Evolutionary conservation across 2,888 invertebrate genomes (phyloP).

Genomic region (Cosmia pyralina): DNA sequence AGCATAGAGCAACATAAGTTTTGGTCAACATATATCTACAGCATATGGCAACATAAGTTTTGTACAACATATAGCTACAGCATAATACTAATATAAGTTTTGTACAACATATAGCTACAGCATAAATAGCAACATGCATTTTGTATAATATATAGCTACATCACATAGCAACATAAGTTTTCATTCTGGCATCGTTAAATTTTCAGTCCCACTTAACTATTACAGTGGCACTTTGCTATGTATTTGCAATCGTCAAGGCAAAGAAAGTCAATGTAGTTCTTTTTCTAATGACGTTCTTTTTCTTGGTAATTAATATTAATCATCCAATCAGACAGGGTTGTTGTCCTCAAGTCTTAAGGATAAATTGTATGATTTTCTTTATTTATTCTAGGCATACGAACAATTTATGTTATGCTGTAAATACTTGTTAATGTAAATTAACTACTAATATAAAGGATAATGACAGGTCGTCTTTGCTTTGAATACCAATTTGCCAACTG

Average conservation of each 20-base stretch:
- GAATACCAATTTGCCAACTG: constrained; percentile 20
- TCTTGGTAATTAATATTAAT: constrained; percentile 6
- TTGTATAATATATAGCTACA: no score
- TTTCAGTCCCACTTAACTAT: neutral
- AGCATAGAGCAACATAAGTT: neutral
- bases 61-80: no score
- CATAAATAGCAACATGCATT: no score
- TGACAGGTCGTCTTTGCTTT: neutral
- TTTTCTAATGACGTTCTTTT: neutral
- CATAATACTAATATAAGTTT: no score
- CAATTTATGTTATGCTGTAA: constrained; percentile 2
- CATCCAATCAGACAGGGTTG: constrained; percentile 7
- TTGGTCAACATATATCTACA: neutral
- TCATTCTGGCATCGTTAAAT: neutral
- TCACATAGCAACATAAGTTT: neutral
- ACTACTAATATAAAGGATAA: neutral
- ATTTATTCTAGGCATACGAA: constrained; percentile 36
- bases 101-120: no score
- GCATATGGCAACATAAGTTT: no score
- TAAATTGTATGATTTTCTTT: constrained; percentile 15
- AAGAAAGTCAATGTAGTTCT: neutral
- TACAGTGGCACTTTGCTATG: neutral
- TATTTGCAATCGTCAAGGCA: neutral
- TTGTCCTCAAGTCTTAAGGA: constrained; percentile 25
- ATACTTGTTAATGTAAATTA: constrained; percentile 16